Base-by-base conservation (phyloP, 2,888 invertebrate genomes). In the Amblyjoppa proteus region DNA sequence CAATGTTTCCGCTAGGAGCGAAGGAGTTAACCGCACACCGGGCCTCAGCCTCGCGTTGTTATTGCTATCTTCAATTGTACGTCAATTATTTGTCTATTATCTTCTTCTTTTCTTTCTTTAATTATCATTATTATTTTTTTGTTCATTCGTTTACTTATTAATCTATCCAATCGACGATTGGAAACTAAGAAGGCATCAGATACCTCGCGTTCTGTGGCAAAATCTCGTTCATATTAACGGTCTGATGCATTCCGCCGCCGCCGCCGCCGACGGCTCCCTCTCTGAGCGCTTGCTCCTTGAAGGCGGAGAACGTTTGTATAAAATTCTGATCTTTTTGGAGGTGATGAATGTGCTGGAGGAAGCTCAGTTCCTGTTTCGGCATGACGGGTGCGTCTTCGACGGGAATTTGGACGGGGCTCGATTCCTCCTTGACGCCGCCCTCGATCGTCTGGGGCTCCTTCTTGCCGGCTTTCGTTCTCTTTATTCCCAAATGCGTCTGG, bases 401-500 rank as follows among this genome's bases (percentile, higher is more conserved):
- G 13, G 75, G 31, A 11, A 64, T 11, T 34, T 31, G 61, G 5
- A 64, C 61, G 31, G 66, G 45, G 13, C 45, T 76, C 56, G 64
- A 61, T 13, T 91, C 91, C 0, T 83, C 85, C 34, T 83, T 83
- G 9, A 31, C 45, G n/a, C 16, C 53, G 51, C 68, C 71, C 13
- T 82, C 85, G n/a, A 80, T 25, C 1, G 25, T 53, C 34, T 61
- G 87, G 1, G 89, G 20, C 28, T 93, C 93, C 41, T 93, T 94
- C 79, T 93, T 92, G 2, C 53, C 69, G 1, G 87, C 85, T 85
- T 93, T 92, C 6, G 90, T 88, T 53, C 92, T 90, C 38, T 92
- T 92, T 5, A 92, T 91, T 3, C 93, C 94, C 28, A 94, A 89
- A 87, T 95, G 95, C 2, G 95, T 95, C 86, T 94, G 94, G 4